A percentile compares a stretch with the other conserved stretches of the same genome.
Conservation (phyloP, 2,113 vertebrate species). For the Anolis carolinensis region DNA sequence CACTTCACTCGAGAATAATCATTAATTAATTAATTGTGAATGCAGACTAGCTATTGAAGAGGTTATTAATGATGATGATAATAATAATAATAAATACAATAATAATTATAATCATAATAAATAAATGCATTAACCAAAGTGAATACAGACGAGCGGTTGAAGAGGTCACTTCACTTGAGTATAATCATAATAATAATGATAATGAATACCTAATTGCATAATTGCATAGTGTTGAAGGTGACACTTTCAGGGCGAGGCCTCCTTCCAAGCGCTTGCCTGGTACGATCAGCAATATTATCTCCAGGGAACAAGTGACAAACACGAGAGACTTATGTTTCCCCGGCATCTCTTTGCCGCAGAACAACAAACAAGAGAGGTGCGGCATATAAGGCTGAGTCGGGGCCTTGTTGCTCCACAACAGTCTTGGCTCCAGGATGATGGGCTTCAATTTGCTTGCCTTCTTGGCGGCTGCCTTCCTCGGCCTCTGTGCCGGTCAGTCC, state of each 20-base stretch:
- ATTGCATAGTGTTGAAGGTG: background rate
- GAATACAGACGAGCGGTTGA: too few relatives aligned
- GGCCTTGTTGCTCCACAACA: background rate
- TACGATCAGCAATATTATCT: background rate
- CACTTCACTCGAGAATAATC: too few relatives aligned
- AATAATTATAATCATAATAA: too few relatives aligned
- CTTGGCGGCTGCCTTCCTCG: background rate
- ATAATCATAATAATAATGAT: too few relatives aligned
- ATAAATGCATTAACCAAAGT: too few relatives aligned
- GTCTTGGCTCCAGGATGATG: background rate
- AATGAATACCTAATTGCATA: too few relatives aligned
- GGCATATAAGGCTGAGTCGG: background rate
- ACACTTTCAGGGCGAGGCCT: background rate
- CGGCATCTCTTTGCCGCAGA: background rate
- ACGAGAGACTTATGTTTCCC: too few relatives aligned
- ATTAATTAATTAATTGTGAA: too few relatives aligned
- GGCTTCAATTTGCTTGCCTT: background rate
- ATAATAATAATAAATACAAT: too few relatives aligned
- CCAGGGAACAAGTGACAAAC: background rate
- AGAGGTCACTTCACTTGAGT: too few relatives aligned
- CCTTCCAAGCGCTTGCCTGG: background rate
- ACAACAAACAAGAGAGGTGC: background rate
- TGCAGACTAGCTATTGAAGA: too few relatives aligned
- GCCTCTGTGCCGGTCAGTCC: conserved; percentile 12
- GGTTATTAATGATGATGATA: too few relatives aligned